Conservation (phyloP, 2,113 vertebrate species). For the Aptenodytes forsteri region DNA sequence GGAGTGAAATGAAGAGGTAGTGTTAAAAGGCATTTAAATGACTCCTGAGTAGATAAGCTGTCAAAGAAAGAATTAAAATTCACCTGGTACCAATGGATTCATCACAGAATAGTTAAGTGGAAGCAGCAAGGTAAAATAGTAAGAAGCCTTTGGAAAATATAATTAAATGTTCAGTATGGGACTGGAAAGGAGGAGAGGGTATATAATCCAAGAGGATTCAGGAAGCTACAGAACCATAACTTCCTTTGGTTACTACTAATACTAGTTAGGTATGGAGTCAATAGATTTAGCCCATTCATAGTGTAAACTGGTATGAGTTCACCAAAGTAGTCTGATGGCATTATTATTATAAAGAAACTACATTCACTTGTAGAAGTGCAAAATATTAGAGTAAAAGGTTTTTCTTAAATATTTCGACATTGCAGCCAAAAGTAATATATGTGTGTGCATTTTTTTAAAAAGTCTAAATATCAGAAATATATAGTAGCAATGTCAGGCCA, state of each 20-base stretch:
- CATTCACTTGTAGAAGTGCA: not conserved
- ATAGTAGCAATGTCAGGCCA: not conserved
- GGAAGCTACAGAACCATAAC: not conserved
- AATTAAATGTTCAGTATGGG: not conserved
- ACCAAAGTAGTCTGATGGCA: not conserved
- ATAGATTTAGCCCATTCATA: not conserved
- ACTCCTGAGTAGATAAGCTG: not conserved
- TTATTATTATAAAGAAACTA: not conserved
- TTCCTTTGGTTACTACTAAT: not conserved
- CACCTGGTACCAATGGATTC: not conserved
- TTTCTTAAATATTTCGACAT: not conserved
- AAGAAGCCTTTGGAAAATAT: not conserved
- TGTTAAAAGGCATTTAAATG: not conserved
- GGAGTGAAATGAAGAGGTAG: not conserved
- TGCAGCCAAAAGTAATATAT: not conserved
- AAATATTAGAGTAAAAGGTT: not conserved
- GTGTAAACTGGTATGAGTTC: not conserved
- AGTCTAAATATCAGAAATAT: not conserved
- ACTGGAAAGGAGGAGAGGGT: not conserved
- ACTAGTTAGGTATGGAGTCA: not conserved
- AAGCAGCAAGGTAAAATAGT: not conserved
- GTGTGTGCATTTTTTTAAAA: not conserved
- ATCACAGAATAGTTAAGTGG: not conserved
- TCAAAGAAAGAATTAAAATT: slow-evolving; percentile 24
- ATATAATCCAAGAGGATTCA: not conserved